A percentile compares a stretch with the other conserved stretches of the same genome.
Evolutionary conservation across 2,113 vertebrate species (phyloP).

Genomic region (Morone saxatilis): DNA sequence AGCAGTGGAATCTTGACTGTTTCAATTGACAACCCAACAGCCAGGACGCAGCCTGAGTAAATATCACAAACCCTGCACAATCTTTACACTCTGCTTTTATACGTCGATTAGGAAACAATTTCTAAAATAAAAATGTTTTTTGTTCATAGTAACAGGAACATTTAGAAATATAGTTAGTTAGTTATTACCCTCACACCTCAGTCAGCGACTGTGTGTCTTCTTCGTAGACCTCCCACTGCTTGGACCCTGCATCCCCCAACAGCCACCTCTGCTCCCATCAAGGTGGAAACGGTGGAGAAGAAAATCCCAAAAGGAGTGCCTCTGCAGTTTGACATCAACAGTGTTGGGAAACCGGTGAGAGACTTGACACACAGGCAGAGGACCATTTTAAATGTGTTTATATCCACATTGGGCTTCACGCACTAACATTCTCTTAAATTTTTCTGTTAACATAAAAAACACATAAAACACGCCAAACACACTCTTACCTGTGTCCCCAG

Average conservation of each 20-base stretch:
- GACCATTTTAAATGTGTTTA: neutral
- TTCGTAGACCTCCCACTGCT: conserved; percentile 88
- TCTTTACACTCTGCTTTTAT: neutral
- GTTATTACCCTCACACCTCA: neutral
- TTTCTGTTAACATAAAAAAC: too few species aligned
- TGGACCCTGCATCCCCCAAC: conserved; percentile 87
- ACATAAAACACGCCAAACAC: too few species aligned
- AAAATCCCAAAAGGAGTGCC: conserved; percentile 95
- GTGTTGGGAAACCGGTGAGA: conserved; percentile 94
- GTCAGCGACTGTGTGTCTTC: neutral
- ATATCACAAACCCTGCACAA: conserved; percentile 38
- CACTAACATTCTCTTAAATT: too few species aligned
- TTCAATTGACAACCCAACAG: conserved; percentile 96
- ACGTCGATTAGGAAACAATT: neutral
- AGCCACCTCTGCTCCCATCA: conserved; percentile 83
- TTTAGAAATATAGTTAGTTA: neutral
- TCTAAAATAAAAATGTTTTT: neutral
- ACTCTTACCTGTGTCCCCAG: too few species aligned
- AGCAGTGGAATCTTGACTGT: conserved; percentile 92
- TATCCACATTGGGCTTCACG: too few species aligned
- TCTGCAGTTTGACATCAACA: conserved; percentile 97
- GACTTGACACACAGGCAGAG: neutral
- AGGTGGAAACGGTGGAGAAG: conserved; percentile 87
- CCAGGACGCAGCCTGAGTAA: conserved; percentile 91
- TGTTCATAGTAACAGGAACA: neutral